Base-by-base conservation (phyloP, 2,797 vertebrate species). In the Pangasius macronema region DNA sequence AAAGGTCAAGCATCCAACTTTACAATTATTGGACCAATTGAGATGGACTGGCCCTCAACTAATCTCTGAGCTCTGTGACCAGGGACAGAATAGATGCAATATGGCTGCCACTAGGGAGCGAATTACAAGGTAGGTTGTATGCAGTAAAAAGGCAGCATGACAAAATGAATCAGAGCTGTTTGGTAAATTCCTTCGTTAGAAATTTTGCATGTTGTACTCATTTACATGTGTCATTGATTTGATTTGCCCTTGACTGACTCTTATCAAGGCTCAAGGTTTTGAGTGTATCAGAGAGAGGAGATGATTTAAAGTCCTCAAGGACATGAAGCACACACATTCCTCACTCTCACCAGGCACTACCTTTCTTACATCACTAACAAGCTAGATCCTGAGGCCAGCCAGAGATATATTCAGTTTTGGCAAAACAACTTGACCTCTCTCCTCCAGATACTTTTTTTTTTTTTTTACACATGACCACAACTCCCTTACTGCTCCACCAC, bases 241-340 rank as follows among this genome's bases (percentile, higher is more conserved):
- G 87, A 89, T 82, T 87, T 88, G 90, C 22, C 90, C 93, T 90
- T 91, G 87, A 76, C 88, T 83, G 88, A 91, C 86, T 87, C 39
- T 93, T 93, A 93, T 94, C 93, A 91, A 87, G 53, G 59, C 86
- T 91, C 93, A 92, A 93, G 92, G 94, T 76, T 86, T 91, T 65
- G 85, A 87, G 82, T 88, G 83, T 88, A 90, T 88, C 88, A 49
- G 79, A 91, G 90, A 87, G 86, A 72, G 87, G 82, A 87, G 90
- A 90, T 93, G 91, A 91, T 91, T 90, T 83, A 33, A 85, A 82
- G 87, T 72, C 87, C 90, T 93, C 87, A 91, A 91, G 93, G 91
- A 73, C 88, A 53, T 61, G 63, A 87, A 85, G 57, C 53, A 53
- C 86, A 86, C 59, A 79, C 3, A 83, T 77, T 91, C 57, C 84